Conservation (phyloP, 2,888 invertebrate species). For the Rhagonycha fulva region DNA sequence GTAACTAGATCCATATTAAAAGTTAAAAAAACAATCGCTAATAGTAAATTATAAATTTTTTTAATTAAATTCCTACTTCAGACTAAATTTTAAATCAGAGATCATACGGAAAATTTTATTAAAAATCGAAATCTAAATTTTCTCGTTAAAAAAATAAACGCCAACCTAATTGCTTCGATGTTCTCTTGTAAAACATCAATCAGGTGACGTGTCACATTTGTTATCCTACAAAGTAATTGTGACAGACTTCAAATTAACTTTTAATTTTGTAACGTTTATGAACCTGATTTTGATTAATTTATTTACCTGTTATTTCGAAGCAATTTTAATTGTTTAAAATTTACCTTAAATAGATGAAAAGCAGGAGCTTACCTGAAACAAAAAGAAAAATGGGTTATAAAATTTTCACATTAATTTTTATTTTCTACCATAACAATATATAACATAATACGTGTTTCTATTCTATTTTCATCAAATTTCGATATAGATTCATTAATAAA, state of each 20-base stretch:
- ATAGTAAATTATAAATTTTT: too few relatives aligned
- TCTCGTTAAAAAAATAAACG: background rate
- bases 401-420: background rate
- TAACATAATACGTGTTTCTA: background rate
- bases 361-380: background rate
- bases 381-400: background rate
- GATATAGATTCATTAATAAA: constrained; percentile 3
- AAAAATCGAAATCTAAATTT: background rate
- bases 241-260: background rate
- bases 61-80: background rate
- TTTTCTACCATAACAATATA: background rate
- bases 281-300: background rate
- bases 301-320: background rate
- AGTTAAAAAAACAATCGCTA: background rate
- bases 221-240: background rate
- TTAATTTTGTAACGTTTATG: background rate
- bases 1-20: background rate
- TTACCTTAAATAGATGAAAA: background rate
- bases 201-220: background rate
- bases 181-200: background rate
- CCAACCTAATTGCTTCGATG: background rate
- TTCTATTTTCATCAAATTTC: background rate
- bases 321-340: background rate
- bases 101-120: background rate
- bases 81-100: background rate